Evolutionary conservation across 1,140 invertebrate species (phyloP), one percentile per base, ranked within the genome.

Genomic region (Platorchestia sp.): DNA sequence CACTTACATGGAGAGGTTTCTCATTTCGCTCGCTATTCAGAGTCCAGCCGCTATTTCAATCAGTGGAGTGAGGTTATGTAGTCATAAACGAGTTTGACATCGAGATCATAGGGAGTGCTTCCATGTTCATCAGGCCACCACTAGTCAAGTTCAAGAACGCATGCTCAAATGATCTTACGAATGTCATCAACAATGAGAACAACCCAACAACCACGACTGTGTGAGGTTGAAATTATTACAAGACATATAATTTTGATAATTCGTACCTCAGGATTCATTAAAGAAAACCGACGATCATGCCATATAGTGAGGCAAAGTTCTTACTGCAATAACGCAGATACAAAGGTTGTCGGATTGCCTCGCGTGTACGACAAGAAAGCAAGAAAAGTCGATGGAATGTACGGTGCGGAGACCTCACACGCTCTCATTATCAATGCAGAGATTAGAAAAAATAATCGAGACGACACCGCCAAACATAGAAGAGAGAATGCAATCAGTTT

Each of bases 371-470:
- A 41, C 87, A 89, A 42, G 43, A 89, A 89, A 89, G 87, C 87
- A 5, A 89, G 87, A 44, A 75, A 75, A 89, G 87, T 89, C 87
- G 42, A 89, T 42, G n/a, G 27, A 89, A 44, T 42, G 87, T 27
- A 42, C 59, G 27, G 59, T 36, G 59, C 27, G 87, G n/a, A 44
- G 87, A 89, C 87, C 87, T 89, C 87, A 41, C 87, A 89, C n/a
- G 87, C 14, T 41, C 87, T 89, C 87, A 89, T 89, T 89, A 89
- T 89, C n/a, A 44, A 89, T 42, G 87, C 87, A 89, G 87, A 89
- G 87, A 89, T 19, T 44, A 10, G 5, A 89, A 44, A 89, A 89
- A 44, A 89, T 22, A 89, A 42, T 44, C 27, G 41, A 89, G 87
- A 89, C 43, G 87, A 89, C 87, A 89, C 87, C 16, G 87, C 87